These are phyloP conservation scores for Pseudopodoces humilis DNA, from an alignment of 2,113 vertebrate species.

Conservation along the genomic window DNA sequence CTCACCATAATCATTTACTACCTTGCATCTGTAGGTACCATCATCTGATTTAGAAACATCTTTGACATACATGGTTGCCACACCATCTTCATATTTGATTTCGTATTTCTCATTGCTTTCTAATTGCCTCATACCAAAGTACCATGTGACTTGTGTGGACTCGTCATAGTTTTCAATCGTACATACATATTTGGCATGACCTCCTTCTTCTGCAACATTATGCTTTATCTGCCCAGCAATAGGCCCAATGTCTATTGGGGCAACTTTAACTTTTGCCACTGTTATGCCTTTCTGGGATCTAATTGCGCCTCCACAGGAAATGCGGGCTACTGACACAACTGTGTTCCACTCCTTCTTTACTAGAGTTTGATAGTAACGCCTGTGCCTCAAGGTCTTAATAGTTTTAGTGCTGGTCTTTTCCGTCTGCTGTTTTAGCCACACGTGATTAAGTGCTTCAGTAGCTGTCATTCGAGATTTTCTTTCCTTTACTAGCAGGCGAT, in stretches of 20 bases:
- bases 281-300: slow-evolving; percentile 90
- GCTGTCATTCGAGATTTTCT: slow-evolving; percentile 95
- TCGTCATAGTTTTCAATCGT: slow-evolving; percentile 96
- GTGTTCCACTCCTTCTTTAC: slow-evolving; percentile 93
- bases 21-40: slow-evolving; percentile 95
- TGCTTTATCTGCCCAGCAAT: slow-evolving; percentile 89
- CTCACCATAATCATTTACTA: slow-evolving; percentile 95
- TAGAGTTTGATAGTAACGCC: slow-evolving; percentile 92
- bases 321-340: slow-evolving; percentile 90
- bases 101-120: slow-evolving; percentile 90
- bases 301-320: slow-evolving; percentile 90
- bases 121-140: slow-evolving; percentile 93
- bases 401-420: slow-evolving; percentile 86
- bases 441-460: slow-evolving; percentile 88
- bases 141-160: slow-evolving; percentile 94
- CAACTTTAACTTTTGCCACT: slow-evolving; percentile 93
- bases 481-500: slow-evolving; percentile 92
- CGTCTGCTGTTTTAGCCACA: slow-evolving; percentile 86
- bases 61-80: slow-evolving; percentile 89
- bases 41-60: slow-evolving; percentile 89
- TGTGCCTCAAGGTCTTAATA: slow-evolving; percentile 89
- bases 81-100: slow-evolving; percentile 92
- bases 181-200: slow-evolving; percentile 86
- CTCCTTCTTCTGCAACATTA: slow-evolving; percentile 83
- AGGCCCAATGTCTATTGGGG: slow-evolving; percentile 94